These are phyloP conservation scores for Jacana jacana DNA, from an alignment of 2,113 vertebrate genomes.

Conservation along the genomic window DNA sequence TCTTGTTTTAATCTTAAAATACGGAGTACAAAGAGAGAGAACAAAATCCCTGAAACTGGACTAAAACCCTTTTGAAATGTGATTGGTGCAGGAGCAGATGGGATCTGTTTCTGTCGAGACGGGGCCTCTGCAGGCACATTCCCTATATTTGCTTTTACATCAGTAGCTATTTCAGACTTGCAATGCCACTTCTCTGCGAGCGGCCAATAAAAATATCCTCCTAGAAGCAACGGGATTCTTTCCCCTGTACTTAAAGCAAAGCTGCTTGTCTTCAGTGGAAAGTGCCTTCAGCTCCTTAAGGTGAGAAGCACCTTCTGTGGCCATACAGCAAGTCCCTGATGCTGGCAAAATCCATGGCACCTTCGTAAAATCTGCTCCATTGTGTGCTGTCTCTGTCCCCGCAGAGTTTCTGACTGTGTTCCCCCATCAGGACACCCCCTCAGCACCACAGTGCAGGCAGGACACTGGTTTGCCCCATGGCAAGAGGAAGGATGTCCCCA, in stretches of 20 bases:
- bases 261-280: background rate
- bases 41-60: background rate
- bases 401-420: fast-evolving
- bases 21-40: background rate
- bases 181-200: background rate
- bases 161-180: slow-evolving; percentile 35
- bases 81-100: slow-evolving; percentile 16
- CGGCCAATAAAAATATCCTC: slow-evolving; percentile 34
- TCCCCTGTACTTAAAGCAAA: background rate
- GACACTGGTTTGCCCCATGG: fast-evolving
- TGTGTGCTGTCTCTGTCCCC: fast-evolving
- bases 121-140: slow-evolving; percentile 7
- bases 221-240: background rate
- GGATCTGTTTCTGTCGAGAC: background rate
- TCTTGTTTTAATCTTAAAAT: slow-evolving; percentile 9
- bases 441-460: fast-evolving
- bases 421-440: background rate
- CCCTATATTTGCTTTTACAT: background rate
- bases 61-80: background rate
- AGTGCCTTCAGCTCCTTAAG: background rate
- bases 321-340: fast-evolving
- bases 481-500: background rate
- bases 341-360: fast-evolving
- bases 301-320: background rate
- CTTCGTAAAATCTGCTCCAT: background rate